Percentiles rank a stretch among this genome's conserved stretches.
Conservation (phyloP, 2,113 vertebrate species). For the Daboia siamensis region DNA sequence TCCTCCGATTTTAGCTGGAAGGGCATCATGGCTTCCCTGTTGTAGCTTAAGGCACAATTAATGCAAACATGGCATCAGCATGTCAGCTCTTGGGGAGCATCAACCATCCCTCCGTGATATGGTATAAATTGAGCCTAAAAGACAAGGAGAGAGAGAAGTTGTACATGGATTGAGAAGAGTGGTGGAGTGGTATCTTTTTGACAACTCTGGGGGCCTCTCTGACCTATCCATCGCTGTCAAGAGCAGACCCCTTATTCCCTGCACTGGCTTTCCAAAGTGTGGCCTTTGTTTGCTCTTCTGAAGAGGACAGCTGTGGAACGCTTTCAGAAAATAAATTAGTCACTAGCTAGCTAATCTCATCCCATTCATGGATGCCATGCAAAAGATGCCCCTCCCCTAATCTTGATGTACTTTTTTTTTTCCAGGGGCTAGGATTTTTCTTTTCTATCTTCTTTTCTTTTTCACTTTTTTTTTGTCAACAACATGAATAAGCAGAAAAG, state of each 20-base stretch:
- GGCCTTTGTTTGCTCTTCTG: conserved; percentile 8
- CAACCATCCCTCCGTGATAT: background rate
- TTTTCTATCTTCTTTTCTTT: background rate
- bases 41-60: background rate
- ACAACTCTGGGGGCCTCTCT: background rate
- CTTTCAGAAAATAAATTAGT: conserved; percentile 9
- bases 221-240: background rate
- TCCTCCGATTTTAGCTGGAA: background rate
- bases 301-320: background rate
- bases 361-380: conserved; percentile 15
- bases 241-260: background rate
- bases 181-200: background rate
- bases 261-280: background rate
- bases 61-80: background rate
- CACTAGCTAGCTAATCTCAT: conserved; percentile 22
- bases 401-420: background rate
- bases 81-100: background rate
- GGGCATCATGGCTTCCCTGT: background rate
- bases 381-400: conserved; percentile 17
- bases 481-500: conserved; percentile 25
- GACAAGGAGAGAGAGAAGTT: background rate
- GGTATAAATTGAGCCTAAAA: background rate
- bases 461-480: background rate
- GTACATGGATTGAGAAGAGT: background rate
- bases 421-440: background rate